Conservation (phyloP, 2,113 vertebrate species). For the Mus spicilegus region DNA sequence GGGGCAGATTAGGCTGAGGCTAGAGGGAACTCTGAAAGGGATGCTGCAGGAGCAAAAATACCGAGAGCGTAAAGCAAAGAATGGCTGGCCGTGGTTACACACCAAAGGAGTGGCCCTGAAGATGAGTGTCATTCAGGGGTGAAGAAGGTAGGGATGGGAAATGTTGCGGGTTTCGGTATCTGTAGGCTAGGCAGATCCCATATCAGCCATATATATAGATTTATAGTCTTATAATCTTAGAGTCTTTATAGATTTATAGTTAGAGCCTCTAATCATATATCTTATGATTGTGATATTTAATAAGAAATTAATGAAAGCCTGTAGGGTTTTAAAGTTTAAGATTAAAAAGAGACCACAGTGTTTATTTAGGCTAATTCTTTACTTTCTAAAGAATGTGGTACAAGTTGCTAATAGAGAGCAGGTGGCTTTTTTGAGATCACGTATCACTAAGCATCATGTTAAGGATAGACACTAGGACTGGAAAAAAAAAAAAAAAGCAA, state of each 20-base stretch:
- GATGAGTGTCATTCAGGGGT: not conserved
- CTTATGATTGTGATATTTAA: conserved; percentile 23
- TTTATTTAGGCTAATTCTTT: conserved; percentile 54
- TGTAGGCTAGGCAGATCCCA: not conserved
- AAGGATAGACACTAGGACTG: not conserved
- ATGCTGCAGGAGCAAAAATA: not conserved
- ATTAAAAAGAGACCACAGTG: not conserved
- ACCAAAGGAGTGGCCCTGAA: not conserved
- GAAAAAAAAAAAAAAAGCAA: not conserved
- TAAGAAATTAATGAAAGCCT: conserved; percentile 42
- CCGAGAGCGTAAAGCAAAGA: not conserved
- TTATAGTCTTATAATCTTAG: not conserved
- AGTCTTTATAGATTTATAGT: not conserved
- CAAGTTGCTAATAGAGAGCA: not conserved
- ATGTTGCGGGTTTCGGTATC: not conserved
- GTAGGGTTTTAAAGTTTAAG: conserved; percentile 35
- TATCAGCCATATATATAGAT: not conserved
- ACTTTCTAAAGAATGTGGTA: conserved; percentile 33
- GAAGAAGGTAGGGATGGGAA: not conserved
- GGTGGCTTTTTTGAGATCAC: not conserved
- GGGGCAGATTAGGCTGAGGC: not conserved
- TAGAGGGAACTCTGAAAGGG: not conserved
- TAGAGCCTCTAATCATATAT: not conserved
- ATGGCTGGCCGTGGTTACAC: not conserved
- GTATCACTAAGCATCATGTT: conserved; percentile 8